phyloP scores from a whole-genome alignment of 2,113 vertebrate genomes.

The Eubucco bourcierii region DNA sequence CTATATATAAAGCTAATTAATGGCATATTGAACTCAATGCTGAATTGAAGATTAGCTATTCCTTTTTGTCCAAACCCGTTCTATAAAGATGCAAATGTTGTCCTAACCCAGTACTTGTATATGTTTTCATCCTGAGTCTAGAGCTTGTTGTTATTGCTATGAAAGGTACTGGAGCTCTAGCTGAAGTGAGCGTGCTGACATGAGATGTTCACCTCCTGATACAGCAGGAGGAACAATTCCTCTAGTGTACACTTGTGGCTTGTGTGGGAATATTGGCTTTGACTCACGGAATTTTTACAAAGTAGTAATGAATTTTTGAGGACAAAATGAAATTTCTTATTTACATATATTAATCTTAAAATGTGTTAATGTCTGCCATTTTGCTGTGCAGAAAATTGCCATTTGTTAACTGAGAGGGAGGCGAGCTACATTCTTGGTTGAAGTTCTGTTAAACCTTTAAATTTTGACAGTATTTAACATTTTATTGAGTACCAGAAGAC shows the following conservation, averaged over 20 bases:
- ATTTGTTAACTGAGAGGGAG: not conserved
- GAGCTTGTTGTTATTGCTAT: not conserved
- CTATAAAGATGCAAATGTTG: not conserved
- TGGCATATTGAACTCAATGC: not conserved
- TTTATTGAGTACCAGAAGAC: not conserved
- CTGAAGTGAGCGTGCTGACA: not conserved
- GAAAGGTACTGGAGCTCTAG: not conserved
- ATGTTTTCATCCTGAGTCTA: not conserved
- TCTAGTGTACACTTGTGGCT: not conserved
- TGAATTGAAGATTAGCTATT: not conserved
- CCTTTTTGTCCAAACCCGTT: not conserved
- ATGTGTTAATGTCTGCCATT: not conserved
- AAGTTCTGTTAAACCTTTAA: not conserved
- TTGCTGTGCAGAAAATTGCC: not conserved
- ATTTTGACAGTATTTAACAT: not conserved
- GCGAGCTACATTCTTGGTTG: not conserved
- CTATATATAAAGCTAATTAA: not conserved
- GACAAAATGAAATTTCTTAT: not conserved
- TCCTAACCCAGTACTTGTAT: not conserved
- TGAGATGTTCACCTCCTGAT: not conserved
- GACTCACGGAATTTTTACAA: not conserved
- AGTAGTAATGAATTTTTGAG: not conserved
- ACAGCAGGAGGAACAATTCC: not conserved
- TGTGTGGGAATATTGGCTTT: not conserved
- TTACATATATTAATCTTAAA: not conserved